These are phyloP conservation scores for Subanguina moxae DNA, from an alignment of 1,140 invertebrate species.

Conservation along the genomic window DNA sequence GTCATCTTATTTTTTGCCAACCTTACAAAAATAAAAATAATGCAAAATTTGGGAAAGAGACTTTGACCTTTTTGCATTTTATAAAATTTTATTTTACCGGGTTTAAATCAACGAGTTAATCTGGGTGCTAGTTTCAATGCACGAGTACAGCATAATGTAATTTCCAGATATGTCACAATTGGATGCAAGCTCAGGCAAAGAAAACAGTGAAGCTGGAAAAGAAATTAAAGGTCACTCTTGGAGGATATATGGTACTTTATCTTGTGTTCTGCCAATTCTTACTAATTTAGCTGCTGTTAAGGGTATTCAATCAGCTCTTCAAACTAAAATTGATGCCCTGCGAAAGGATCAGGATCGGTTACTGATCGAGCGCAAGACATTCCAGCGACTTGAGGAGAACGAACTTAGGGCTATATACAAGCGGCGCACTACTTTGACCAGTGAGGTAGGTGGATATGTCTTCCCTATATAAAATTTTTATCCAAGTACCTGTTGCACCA, in stretches of 20 bases:
- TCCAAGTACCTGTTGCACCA: background rate
- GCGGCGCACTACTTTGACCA: conserved; percentile 61
- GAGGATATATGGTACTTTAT: conserved; percentile 73
- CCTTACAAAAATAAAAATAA: too few species aligned
- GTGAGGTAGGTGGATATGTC: conserved; percentile 39
- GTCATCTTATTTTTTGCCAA: too few species aligned
- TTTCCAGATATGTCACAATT: conserved; percentile 47
- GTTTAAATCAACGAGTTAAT: too few species aligned
- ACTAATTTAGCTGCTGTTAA: conserved; percentile 64
- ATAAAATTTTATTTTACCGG: too few species aligned
- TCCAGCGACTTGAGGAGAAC: conserved; percentile 68
- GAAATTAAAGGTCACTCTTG: conserved; percentile 87
- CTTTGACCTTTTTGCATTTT: too few species aligned
- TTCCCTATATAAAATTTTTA: background rate
- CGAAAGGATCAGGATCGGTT: conserved; percentile 82
- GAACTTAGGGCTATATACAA: conserved; percentile 84
- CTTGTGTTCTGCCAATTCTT: background rate
- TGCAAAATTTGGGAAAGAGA: too few species aligned
- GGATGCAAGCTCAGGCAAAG: conserved; percentile 53
- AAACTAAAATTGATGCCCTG: conserved; percentile 71
- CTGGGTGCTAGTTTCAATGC: too few species aligned
- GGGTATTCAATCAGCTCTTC: conserved; percentile 42
- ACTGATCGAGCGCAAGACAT: conserved; percentile 88
- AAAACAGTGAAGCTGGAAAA: conserved; percentile 94
- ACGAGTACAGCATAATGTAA: too few species aligned